A percentile compares a stretch with the other conserved stretches of the same genome.
phyloP scores from a whole-genome alignment of 1,140 invertebrate genomes.

The Pseudomyrmex sp. region DNA sequence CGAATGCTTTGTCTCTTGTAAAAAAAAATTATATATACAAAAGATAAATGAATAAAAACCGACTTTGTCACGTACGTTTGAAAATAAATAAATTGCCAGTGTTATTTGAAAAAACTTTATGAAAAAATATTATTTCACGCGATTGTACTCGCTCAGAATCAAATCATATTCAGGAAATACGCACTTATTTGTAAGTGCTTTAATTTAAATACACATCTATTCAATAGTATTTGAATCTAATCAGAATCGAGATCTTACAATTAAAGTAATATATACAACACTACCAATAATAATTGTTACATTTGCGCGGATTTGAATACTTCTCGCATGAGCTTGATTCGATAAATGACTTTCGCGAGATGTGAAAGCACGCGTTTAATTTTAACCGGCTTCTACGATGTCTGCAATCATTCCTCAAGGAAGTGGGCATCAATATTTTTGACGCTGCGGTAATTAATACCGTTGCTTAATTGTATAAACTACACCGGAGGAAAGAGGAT shows the following conservation, averaged over 20 bases:
- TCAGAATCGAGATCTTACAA: not conserved
- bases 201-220: too few relatives aligned
- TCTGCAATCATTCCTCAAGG: not conserved
- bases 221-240: not conserved
- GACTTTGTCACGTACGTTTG: too few relatives aligned
- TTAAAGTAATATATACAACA: conserved; percentile 6
- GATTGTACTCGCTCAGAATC: not conserved
- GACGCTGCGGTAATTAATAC: conserved; percentile 28
- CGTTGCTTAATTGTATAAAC: conserved; percentile 38
- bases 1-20: too few relatives aligned
- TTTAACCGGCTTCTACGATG: conserved; percentile 30
- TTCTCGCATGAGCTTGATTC: not conserved
- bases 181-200: too few relatives aligned
- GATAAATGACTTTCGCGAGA: conserved; percentile 32
- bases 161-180: too few relatives aligned
- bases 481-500: not conserved
- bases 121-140: not conserved
- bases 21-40: too few relatives aligned
- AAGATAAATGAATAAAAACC: too few relatives aligned
- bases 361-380: conserved; percentile 21
- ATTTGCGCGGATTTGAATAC: conserved; percentile 34
- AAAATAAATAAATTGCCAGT: too few relatives aligned
- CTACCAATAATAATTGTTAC: conserved; percentile 2
- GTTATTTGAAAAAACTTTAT: not conserved
- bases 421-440: conserved; percentile 34